Evolutionary conservation across 2,113 vertebrate genomes (phyloP).

Genomic region (Mobula hypostoma): DNA sequence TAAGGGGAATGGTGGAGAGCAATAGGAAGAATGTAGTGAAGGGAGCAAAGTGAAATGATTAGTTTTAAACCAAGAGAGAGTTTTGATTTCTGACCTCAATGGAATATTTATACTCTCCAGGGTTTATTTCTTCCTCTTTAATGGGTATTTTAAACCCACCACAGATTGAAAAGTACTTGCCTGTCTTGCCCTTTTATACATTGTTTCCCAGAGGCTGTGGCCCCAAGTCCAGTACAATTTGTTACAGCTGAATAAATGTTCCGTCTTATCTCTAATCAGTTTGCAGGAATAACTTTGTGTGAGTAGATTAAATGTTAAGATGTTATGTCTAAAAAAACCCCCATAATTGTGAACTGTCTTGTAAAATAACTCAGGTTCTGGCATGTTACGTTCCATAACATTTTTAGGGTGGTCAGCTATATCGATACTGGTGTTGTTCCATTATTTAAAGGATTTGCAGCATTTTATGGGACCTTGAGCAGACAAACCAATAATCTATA

Average conservation of each 20-base stretch:
- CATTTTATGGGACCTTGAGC: background rate
- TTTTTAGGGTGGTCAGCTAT: background rate
- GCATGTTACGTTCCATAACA: background rate
- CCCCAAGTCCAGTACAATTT: background rate
- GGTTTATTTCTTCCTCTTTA: background rate
- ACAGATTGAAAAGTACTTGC: background rate
- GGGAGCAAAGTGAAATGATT: background rate
- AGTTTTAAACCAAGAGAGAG: background rate
- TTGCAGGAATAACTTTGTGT: constrained; percentile 3
- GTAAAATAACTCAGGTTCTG: background rate
- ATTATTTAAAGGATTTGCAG: background rate
- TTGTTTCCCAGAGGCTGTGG: background rate
- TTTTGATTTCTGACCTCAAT: background rate
- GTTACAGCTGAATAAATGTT: background rate
- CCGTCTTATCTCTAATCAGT: constrained; percentile 26
- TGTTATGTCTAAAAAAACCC: background rate
- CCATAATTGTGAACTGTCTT: background rate
- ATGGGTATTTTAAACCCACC: background rate
- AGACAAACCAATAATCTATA: background rate
- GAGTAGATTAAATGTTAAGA: background rate
- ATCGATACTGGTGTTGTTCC: background rate
- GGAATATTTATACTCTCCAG: background rate
- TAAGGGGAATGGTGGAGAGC: background rate
- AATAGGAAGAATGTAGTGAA: background rate
- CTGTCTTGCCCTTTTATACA: background rate